phyloP scores from a whole-genome alignment of 2,113 vertebrate genomes.

The Silurus glanis region DNA sequence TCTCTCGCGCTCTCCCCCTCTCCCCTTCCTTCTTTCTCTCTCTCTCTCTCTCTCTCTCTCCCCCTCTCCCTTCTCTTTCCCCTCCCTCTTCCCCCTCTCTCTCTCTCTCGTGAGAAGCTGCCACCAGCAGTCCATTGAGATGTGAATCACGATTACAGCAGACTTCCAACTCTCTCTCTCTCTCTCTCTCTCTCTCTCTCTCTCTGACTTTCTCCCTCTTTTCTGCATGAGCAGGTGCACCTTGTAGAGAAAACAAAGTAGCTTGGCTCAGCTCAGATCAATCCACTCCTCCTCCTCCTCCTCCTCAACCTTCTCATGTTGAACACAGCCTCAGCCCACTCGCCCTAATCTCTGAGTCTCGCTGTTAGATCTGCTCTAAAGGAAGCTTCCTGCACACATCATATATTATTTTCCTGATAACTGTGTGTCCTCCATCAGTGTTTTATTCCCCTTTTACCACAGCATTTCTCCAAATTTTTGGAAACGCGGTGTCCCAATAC shows the following conservation, averaged over 20 bases:
- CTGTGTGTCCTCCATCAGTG: too few species aligned
- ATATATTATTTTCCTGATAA: too few species aligned
- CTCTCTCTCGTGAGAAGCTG: slow-evolving; percentile 29
- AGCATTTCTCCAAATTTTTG: too few species aligned
- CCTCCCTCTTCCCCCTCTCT: slow-evolving; percentile 39
- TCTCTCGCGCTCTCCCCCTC: neutral
- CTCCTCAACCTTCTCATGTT: slow-evolving; percentile 43
- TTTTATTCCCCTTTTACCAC: neutral
- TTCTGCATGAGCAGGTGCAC: slow-evolving; percentile 64
- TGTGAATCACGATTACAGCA: slow-evolving; percentile 71
- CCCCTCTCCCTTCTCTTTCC: slow-evolving; percentile 27
- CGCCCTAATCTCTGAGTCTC: slow-evolving; percentile 2
- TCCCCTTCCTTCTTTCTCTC: neutral
- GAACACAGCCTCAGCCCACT: slow-evolving; percentile 45
- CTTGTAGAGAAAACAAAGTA: slow-evolving; percentile 55
- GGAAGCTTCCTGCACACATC: neutral
- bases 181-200: neutral
- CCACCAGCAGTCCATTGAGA: slow-evolving; percentile 64
- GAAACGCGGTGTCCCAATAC: too few species aligned
- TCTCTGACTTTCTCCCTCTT: slow-evolving; percentile 18
- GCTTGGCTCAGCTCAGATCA: slow-evolving; percentile 45
- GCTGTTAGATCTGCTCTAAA: neutral
- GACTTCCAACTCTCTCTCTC: slow-evolving; percentile 47
- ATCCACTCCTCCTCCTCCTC: slow-evolving; percentile 52
- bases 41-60: neutral